Base-by-base conservation (phyloP, 1,140 invertebrate species). In the Drosophila arawakana region DNA sequence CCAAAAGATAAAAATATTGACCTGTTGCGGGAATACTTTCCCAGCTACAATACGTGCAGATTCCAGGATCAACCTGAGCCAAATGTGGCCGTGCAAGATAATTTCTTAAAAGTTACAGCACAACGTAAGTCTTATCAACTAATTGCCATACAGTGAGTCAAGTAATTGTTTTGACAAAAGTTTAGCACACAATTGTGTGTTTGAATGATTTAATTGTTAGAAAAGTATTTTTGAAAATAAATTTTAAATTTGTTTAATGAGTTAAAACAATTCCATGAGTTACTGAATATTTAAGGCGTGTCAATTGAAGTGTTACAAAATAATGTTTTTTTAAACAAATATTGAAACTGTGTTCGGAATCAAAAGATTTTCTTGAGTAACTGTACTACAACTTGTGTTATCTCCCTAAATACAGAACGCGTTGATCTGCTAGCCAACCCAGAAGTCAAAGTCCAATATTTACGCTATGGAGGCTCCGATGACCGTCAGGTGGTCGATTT, bases 401-500 rank as follows among this genome's bases (percentile, higher is more conserved):
- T 66, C 44, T 43, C 7, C 11, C 3, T 1, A 21, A n/a, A 41
- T 35, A 44, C 41, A 88, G 84, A 89, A 30, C 35, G 49, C 2
- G 57, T 34, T 10, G 85, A 81, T 0, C 43, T 89, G 11, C 8
- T 21, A 5, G 7, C 2, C 0, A 52, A 57, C 5, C 52, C 52
- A 7, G 68, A 18, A 2, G 67, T 89, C 7, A 73, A 50, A 25
- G 75, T 90, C 25, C 46, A 81, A 1, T 70, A 85, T 60, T 58
- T 91, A 10, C 69, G 78, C 4, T 91, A 91, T 44, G 81, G 72
- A 2, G 78, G 76, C 2, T 10, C 43, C 5, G 59, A 54, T 7
- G 90, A 88, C 71, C 73, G 75, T 3, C 86, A 78, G 54, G 15
- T 89, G 0, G 76, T 91, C 0, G 91, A 91, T 57, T 50, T 91